Conservation (phyloP, 1,140 invertebrate species). For the Drosophila takahashii region DNA sequence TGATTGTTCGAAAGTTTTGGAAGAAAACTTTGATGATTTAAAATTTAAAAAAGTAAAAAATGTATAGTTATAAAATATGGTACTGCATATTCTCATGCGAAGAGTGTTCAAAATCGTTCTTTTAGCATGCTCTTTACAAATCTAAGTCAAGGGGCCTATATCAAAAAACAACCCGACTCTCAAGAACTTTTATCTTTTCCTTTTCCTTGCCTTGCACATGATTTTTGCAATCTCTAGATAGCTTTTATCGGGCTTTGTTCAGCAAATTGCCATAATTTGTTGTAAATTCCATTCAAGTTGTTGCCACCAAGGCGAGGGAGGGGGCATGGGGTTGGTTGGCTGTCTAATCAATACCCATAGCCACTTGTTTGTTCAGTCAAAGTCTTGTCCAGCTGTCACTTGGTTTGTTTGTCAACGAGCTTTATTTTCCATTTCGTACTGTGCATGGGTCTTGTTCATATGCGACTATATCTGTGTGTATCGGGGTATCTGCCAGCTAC, state of each 20-base stretch:
- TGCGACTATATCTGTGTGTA: conserved; percentile 9
- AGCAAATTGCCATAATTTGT: conserved; percentile 60
- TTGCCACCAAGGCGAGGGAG: background rate
- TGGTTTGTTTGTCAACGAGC: conserved; percentile 46
- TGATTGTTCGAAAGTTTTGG: no score
- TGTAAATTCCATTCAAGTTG: conserved; percentile 37
- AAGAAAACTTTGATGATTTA: no score
- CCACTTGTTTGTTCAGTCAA: conserved; percentile 61
- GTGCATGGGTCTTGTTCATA: conserved; percentile 7
- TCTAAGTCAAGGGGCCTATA: conserved; percentile 48
- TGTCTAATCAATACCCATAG: conserved; percentile 64
- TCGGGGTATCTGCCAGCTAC: conserved; percentile 35
- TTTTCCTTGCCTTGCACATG: conserved; percentile 12
- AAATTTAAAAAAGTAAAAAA: no score
- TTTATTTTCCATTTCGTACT: conserved; percentile 31
- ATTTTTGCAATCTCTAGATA: conserved; percentile 17
- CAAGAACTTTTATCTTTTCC: conserved; percentile 8
- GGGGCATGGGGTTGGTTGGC: background rate
- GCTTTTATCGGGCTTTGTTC: conserved; percentile 27
- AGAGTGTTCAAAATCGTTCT: background rate
- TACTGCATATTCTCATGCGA: no score
- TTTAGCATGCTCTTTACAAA: background rate
- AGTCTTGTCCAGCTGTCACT: conserved; percentile 48
- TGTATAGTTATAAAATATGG: no score
- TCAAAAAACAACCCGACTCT: conserved; percentile 32